Percentiles rank a stretch among this genome's conserved stretches.
Conservation (phyloP, 2,113 vertebrate genomes). For the Hyperopisus bebe region DNA sequence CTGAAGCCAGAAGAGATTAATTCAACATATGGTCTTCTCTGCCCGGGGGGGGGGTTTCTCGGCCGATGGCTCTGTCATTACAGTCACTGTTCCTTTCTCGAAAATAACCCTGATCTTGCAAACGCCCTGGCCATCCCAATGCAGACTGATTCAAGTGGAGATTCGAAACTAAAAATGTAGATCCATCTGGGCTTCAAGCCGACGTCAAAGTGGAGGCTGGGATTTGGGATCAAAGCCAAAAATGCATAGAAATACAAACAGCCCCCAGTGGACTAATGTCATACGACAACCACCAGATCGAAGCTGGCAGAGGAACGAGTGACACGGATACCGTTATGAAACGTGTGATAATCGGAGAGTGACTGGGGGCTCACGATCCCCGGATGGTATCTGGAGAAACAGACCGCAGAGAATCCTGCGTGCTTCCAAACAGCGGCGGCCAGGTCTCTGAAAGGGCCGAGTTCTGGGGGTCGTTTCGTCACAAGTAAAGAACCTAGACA, state of each 20-base stretch:
- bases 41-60: background rate
- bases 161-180: background rate
- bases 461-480: background rate
- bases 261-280: background rate
- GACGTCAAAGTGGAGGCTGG: background rate
- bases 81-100: background rate
- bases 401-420: background rate
- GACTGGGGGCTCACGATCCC: background rate
- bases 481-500: background rate
- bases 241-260: background rate
- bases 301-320: background rate
- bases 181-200: background rate
- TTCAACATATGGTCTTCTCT: background rate
- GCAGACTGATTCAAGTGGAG: background rate
- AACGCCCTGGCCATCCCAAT: background rate
- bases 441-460: background rate
- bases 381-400: background rate
- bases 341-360: background rate
- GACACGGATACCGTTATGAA: background rate
- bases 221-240: background rate
- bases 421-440: background rate
- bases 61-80: background rate
- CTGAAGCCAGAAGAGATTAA: background rate
- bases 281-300: background rate
- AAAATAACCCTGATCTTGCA: background rate